These are phyloP conservation scores for Felis chaus DNA, from an alignment of 2,113 vertebrate genomes.

Conservation along the genomic window DNA sequence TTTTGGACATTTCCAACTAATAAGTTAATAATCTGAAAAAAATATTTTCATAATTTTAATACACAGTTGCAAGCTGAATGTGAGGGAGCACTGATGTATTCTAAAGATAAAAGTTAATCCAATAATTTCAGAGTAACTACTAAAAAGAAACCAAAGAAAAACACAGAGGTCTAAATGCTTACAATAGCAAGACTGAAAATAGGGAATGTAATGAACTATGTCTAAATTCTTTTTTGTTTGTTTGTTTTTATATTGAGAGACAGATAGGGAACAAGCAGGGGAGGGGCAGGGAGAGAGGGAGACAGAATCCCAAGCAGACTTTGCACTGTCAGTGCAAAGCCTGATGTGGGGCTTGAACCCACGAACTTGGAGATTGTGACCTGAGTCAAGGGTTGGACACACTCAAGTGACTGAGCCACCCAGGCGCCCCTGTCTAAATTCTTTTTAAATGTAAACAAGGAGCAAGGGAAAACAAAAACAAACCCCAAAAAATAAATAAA, in stretches of 20 bases:
- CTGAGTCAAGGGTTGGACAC: no score
- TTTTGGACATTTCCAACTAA: neutral
- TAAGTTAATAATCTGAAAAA: constrained; percentile 7
- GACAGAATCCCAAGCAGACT: no score
- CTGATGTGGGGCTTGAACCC: no score
- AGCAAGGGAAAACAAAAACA: neutral
- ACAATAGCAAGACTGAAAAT: constrained; percentile 27
- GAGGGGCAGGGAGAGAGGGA: no score
- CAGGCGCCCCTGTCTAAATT: neutral
- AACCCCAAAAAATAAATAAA: neutral
- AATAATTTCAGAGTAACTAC: neutral
- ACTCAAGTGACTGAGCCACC: no score
- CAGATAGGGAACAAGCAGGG: no score
- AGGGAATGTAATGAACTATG: neutral
- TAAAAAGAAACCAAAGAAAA: constrained; percentile 10
- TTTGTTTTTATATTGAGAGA: no score
- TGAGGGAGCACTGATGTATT: neutral
- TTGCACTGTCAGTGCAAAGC: no score
- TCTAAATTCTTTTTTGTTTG: neutral
- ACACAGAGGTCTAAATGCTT: neutral
- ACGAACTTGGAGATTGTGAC: no score
- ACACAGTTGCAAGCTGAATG: neutral
- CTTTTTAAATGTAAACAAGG: neutral
- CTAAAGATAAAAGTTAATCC: neutral
- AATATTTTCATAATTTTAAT: constrained; percentile 2